Conservation (phyloP, 1,140 invertebrate genomes). For the Aphaenogaster rudis region DNA sequence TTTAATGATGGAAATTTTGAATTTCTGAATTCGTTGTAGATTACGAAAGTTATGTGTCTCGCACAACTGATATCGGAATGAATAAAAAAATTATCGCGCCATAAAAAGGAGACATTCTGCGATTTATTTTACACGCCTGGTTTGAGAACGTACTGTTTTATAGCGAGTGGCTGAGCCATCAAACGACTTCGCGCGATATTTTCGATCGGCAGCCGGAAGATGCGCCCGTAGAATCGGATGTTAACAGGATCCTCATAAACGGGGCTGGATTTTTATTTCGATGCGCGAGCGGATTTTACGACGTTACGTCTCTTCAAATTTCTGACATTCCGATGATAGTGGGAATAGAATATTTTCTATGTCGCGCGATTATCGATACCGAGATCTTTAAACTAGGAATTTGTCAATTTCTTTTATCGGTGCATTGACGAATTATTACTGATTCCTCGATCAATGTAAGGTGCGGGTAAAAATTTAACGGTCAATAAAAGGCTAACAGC, state of each 20-base stretch:
- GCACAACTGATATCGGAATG: not conserved
- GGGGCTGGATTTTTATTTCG: slow-evolving; percentile 11
- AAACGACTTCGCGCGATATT: slow-evolving; percentile 22
- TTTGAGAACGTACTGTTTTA: slow-evolving; percentile 51
- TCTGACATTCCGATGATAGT: slow-evolving; percentile 60
- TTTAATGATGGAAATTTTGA: not conserved
- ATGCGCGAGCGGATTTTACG: slow-evolving; percentile 56
- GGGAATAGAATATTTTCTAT: slow-evolving; percentile 54
- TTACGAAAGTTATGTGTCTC: not conserved
- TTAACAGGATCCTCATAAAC: slow-evolving; percentile 69
- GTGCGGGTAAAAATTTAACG: slow-evolving; percentile 44
- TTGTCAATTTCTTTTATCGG: slow-evolving; percentile 51
- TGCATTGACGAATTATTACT: slow-evolving; percentile 64
- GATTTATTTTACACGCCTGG: slow-evolving; percentile 60
- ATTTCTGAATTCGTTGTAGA: not conserved
- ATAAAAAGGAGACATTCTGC: not conserved
- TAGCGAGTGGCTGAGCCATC: slow-evolving; percentile 21
- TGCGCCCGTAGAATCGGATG: slow-evolving; percentile 53
- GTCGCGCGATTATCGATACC: slow-evolving; percentile 39
- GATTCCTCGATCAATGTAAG: slow-evolving; percentile 4
- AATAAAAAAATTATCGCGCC: not conserved
- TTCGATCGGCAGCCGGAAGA: slow-evolving; percentile 55
- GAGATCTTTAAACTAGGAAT: slow-evolving; percentile 56
- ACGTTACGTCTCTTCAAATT: slow-evolving; percentile 38
- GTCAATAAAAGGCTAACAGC: slow-evolving; percentile 57